Evolutionary conservation across 2,113 vertebrate species (phyloP), one percentile per base, ranked within the genome.

Genomic region (Saccopteryx bilineata): DNA sequence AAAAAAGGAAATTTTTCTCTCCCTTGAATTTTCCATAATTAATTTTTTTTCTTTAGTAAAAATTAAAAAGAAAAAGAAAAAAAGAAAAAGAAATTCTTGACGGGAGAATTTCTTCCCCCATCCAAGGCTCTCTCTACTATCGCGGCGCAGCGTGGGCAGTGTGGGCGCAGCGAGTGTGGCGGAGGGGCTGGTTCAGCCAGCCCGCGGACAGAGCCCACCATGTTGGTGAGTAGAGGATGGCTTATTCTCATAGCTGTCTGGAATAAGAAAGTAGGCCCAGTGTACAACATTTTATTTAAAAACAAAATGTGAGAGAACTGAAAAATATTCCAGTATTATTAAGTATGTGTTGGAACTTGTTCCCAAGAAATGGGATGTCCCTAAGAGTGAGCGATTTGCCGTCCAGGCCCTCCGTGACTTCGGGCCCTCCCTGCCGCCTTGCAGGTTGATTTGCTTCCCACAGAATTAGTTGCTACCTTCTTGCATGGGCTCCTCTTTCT

Each of bases 1-100:
- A 58, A 93, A 94, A 91, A 94, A 90, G 19, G 90, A 94, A 92
- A 69, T 39, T 81, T 71, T 94, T 39, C 88, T 87, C 50, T 79
- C 26, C 48, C 81, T 90, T 87, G 58, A 83, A 81, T 95, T 89
- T 94, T 39, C 82, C 50, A 82, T 75, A 90, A 90, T 28, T 63
- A 15, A 19, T 39, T 60, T 50, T 75, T 79, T 96, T 94, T 71
- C 60, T 63, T 93, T 68, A 92, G 52, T 54, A 66, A 90, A 92
- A 95, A 39, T 39, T 39, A 39, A 39, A 39, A 39, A 39, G 3
- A 3, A 39, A 39, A 39, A 39, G 3, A 39, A 39, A 39, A 39
- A 3, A 39, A 39, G 3, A 39, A 39, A 3, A 39, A 39, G 3
- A 39, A 39, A 39, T 39, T 39, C 4, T 39, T 87, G 14, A 68